phyloP scores from a whole-genome alignment of 2,888 invertebrate genomes.

The Crossocerus cetratus region DNA sequence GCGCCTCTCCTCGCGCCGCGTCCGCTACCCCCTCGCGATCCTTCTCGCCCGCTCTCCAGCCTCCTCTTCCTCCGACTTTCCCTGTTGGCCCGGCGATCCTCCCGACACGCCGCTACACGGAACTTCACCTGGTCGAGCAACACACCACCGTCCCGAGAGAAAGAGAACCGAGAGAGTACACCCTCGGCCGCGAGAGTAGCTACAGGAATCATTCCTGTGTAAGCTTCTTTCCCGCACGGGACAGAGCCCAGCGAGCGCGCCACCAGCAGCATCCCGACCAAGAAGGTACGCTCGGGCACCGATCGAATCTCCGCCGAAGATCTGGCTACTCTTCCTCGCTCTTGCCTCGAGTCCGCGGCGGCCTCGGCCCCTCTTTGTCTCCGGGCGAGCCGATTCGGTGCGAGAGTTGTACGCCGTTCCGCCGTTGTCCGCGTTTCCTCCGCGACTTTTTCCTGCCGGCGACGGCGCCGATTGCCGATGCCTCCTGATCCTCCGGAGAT shows the following conservation, averaged over 20 bases:
- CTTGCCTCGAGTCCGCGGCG: neutral
- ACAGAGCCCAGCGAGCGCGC: conserved; percentile 15
- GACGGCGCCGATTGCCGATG: conserved; percentile 32
- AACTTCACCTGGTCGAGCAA: conserved; percentile 57
- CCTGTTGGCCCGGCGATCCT: conserved; percentile 21
- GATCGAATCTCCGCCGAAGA: conserved; percentile 54
- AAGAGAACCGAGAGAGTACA: conserved; percentile 33
- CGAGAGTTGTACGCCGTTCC: too few relatives aligned
- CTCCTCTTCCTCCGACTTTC: conserved; percentile 35
- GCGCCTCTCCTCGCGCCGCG: conserved; percentile 11
- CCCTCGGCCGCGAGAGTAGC: conserved; percentile 17
- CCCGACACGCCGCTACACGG: conserved; percentile 58
- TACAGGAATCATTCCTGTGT: conserved; percentile 33
- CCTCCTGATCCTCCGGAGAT: conserved; percentile 19
- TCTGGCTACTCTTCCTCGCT: conserved; percentile 29
- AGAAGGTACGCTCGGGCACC: conserved; percentile 23
- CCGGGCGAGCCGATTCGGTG: conserved; percentile 5
- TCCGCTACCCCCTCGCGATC: neutral
- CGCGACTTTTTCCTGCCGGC: conserved; percentile 35
- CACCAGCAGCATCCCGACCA: conserved; percentile 6
- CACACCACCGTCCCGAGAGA: conserved; percentile 39
- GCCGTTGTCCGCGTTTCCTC: conserved; percentile 31
- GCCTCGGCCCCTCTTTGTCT: neutral
- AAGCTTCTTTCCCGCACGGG: conserved; percentile 36
- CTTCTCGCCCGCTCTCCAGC: conserved; percentile 21